Conservation (phyloP, 2,113 vertebrate species). For the Aleadryas rufinucha region DNA sequence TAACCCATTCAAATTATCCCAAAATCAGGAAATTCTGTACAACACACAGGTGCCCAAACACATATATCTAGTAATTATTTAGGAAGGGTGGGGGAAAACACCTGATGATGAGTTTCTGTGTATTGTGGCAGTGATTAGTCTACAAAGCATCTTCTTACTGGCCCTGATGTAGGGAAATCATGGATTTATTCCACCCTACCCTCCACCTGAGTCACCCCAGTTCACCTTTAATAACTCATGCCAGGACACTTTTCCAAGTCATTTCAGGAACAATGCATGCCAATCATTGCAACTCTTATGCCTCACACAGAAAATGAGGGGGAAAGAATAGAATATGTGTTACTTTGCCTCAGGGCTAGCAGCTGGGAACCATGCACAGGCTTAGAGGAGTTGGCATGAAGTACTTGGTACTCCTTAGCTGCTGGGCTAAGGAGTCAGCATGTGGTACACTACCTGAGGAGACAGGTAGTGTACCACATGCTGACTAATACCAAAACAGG, state of each 20-base stretch:
- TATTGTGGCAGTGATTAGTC: conserved; percentile 13
- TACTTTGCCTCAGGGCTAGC: background rate
- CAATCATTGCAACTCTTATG: background rate
- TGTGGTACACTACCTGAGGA: no score
- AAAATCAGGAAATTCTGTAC: background rate
- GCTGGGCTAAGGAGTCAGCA: background rate
- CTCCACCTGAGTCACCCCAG: background rate
- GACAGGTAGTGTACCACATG: background rate
- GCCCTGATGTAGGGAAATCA: background rate
- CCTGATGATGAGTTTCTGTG: background rate
- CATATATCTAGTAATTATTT: background rate
- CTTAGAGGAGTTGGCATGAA: background rate
- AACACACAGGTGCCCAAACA: background rate
- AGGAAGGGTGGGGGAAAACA: background rate
- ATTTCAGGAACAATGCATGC: background rate
- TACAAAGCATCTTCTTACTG: background rate
- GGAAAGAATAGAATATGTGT: background rate
- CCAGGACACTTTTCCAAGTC: conserved; percentile 5
- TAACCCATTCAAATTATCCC: background rate
- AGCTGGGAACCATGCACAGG: background rate
- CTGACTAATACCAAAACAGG: background rate
- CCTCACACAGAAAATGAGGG: conserved; percentile 35
- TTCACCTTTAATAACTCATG: conserved; percentile 17
- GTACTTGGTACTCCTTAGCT: background rate
- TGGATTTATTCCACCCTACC: conserved; percentile 1